Evolutionary conservation across 2,888 invertebrate species (phyloP).

Genomic region (Stegophylla sp.): DNA sequence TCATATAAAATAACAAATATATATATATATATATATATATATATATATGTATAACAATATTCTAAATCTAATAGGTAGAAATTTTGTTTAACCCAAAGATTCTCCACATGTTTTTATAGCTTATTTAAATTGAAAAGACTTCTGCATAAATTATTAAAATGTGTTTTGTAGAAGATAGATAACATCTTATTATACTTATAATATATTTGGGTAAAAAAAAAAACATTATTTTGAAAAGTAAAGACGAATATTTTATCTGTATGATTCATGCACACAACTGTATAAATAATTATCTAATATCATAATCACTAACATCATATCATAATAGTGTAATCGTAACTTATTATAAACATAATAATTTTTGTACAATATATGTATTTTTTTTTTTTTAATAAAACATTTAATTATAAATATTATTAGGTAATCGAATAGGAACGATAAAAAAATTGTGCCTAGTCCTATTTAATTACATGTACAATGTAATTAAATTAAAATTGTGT

Average conservation of each 20-base stretch:
- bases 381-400: not conserved
- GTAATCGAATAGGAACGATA: conserved; percentile 43
- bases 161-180: too few relatives aligned
- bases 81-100: too few relatives aligned
- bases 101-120: too few relatives aligned
- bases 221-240: not conserved
- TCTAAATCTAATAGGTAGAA: too few relatives aligned
- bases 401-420: not conserved
- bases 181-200: too few relatives aligned
- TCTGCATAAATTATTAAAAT: too few relatives aligned
- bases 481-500: conserved; percentile 29
- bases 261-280: not conserved
- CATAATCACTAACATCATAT: not conserved
- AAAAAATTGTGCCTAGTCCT: conserved; percentile 11
- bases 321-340: conserved; percentile 5
- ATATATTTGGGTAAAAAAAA: too few relatives aligned
- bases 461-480: not conserved
- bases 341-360: not conserved
- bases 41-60: too few relatives aligned
- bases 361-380: not conserved
- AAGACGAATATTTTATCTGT: not conserved
- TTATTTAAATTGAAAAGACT: too few relatives aligned
- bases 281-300: not conserved
- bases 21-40: too few relatives aligned
- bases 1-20: too few relatives aligned